Evolutionary conservation across 2,113 vertebrate species (phyloP), one percentile per base, ranked within the genome.

Genomic region (Triplophysa rosa): DNA sequence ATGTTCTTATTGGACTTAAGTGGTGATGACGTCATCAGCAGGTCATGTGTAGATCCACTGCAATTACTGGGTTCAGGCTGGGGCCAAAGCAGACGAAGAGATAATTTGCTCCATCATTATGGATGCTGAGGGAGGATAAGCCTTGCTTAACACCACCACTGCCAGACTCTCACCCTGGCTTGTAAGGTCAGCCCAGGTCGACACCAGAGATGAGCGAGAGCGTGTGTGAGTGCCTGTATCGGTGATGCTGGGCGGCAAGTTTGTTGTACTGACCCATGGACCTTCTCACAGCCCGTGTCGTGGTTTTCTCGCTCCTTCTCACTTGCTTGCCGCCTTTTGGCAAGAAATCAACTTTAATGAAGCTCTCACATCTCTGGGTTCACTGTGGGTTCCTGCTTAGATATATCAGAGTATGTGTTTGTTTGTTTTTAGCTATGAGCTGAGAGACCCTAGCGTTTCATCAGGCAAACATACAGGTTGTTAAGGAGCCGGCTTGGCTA

Each of bases 321-420:
- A 66, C 62, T 58, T 59, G 33, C 29, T n/a, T 74, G 33, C 29
- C 64, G 92, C 85, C 87, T 86, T 54, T 81, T 91, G 93, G 93
- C 89, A 92, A 88, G 90, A 92, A 93, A 92, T 93, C 90, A 92
- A 93, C 91, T 91, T 90, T 93, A 92, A 93, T 93, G 92, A 94
- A 89, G 81, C 90, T 87, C 80, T 90, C 87, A 89, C 88, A 89
- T 88, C 49, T 72, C 61, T 42, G 59, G 29, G 45, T 40, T 72
- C 14, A 80, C n/a, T 16, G n/a, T 33, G 62, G 74, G 29, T 37
- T 65, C 67, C 21, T 75, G 52, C 70, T n/a, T n/a, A 26, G 37
- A 17, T 52, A 54, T 45, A 54, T 56, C 68, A 72, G 64, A 37
- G 21, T 54, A 24, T 79, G 23, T 24, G 13, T 75, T 66, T 75